These are phyloP conservation scores for Hirtodrosophila alboralis DNA, from an alignment of 2,888 invertebrate genomes.

Conservation along the genomic window DNA sequence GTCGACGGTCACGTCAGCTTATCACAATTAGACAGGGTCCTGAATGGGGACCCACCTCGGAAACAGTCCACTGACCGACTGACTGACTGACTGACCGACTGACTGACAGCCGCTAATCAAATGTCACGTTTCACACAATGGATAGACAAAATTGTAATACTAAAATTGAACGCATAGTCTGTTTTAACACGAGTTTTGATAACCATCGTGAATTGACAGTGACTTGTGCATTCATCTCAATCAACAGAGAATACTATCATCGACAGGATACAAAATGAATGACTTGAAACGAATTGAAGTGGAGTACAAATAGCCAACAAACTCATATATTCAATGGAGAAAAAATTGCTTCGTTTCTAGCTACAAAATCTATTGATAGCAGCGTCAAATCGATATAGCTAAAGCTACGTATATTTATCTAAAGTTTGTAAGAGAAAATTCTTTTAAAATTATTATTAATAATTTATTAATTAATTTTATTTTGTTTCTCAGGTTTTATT, in stretches of 20 bases:
- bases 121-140: slow-evolving; percentile 49
- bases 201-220: slow-evolving; percentile 1
- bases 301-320: too few relatives aligned
- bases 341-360: too few relatives aligned
- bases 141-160: slow-evolving; percentile 23
- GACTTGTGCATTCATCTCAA: slow-evolving; percentile 11
- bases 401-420: too few relatives aligned
- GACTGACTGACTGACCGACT: slow-evolving; percentile 1
- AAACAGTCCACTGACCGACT: neutral
- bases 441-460: too few relatives aligned
- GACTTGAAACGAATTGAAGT: neutral
- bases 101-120: slow-evolving; percentile 63
- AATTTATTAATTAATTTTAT: too few relatives aligned
- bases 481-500: too few relatives aligned
- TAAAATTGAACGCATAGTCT: slow-evolving; percentile 5
- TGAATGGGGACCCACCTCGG: neutral
- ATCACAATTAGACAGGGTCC: slow-evolving; percentile 10
- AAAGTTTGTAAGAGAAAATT: too few relatives aligned
- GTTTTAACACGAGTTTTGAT: neutral
- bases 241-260: slow-evolving; percentile 4
- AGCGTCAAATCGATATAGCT: too few relatives aligned
- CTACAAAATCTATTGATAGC: too few relatives aligned
- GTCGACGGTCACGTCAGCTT: slow-evolving; percentile 19
- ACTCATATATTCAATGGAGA: too few relatives aligned
- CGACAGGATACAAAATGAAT: neutral